These are phyloP conservation scores for Zalophus californianus DNA, from an alignment of 2,797 vertebrate species.

Conservation along the genomic window DNA sequence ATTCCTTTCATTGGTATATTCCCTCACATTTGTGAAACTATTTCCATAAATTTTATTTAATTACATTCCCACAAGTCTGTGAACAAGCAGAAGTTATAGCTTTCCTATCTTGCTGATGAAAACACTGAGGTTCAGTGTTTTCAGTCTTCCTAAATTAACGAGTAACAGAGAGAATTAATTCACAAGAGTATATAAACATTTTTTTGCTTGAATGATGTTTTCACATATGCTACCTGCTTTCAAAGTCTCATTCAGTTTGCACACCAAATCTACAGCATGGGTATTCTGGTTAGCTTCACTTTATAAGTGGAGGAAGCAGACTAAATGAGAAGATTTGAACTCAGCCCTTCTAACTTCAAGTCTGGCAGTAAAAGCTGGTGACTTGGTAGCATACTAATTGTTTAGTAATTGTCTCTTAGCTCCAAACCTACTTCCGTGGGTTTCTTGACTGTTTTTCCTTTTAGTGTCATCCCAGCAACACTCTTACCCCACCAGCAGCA, in stretches of 20 bases:
- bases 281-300: not conserved
- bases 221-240: not conserved
- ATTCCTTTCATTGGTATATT: not conserved
- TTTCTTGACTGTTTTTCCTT: not conserved
- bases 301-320: not conserved
- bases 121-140: not conserved
- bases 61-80: not conserved
- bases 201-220: not conserved
- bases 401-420: not conserved
- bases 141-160: not conserved
- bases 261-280: not conserved
- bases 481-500: not conserved
- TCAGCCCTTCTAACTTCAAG: not conserved
- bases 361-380: not conserved
- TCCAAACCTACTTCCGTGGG: not conserved
- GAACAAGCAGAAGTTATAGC: not conserved
- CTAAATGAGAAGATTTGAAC: not conserved
- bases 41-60: not conserved
- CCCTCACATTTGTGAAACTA: not conserved
- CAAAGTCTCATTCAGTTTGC: not conserved
- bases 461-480: not conserved
- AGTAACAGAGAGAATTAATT: not conserved
- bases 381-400: not conserved
- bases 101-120: not conserved
- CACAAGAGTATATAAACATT: not conserved